Evolutionary conservation across 2,888 invertebrate species (phyloP).

Genomic region (Frankliniella fusca): DNA sequence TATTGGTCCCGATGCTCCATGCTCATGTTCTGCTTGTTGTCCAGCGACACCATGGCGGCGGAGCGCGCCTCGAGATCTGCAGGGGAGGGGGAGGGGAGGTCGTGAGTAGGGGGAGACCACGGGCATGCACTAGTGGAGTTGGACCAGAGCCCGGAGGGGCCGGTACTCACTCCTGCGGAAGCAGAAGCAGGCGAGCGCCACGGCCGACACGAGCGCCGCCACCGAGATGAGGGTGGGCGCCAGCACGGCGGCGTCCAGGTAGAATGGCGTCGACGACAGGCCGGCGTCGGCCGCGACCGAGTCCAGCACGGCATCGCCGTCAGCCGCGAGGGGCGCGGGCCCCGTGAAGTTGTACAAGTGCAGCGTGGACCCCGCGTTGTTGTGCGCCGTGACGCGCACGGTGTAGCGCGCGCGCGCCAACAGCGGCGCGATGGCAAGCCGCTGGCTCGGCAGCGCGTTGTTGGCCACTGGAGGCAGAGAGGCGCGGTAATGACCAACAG

Average conservation of each 20-base stretch:
- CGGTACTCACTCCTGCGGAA: constrained; percentile 60
- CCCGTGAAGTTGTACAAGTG: constrained; percentile 65
- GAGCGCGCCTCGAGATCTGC: constrained; percentile 44
- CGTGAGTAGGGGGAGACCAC: not conserved
- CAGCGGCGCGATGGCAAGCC: constrained; percentile 62
- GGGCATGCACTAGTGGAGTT: not conserved
- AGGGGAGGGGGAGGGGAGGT: not conserved
- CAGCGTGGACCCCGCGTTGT: constrained; percentile 64
- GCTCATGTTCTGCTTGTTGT: constrained; percentile 69
- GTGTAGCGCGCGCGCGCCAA: constrained; percentile 65
- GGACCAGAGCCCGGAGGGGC: not conserved
- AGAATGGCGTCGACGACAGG: constrained; percentile 58
- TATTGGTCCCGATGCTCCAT: constrained; percentile 70
- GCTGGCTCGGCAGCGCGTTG: constrained; percentile 63
- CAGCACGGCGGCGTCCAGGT: constrained; percentile 61
- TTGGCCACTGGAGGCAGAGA: constrained; percentile 58
- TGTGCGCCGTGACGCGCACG: constrained; percentile 66
- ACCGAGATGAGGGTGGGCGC: constrained; percentile 57
- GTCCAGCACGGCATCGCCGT: constrained; percentile 39
- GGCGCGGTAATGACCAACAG: too few relatives aligned
- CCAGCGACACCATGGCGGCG: constrained; percentile 55
- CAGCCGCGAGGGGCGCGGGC: constrained; percentile 45
- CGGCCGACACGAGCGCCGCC: constrained; percentile 56
- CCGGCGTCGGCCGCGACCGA: constrained; percentile 43
- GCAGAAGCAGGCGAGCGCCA: constrained; percentile 57